phyloP scores from a whole-genome alignment of 2,888 invertebrate species.

The Suillia variegata region DNA sequence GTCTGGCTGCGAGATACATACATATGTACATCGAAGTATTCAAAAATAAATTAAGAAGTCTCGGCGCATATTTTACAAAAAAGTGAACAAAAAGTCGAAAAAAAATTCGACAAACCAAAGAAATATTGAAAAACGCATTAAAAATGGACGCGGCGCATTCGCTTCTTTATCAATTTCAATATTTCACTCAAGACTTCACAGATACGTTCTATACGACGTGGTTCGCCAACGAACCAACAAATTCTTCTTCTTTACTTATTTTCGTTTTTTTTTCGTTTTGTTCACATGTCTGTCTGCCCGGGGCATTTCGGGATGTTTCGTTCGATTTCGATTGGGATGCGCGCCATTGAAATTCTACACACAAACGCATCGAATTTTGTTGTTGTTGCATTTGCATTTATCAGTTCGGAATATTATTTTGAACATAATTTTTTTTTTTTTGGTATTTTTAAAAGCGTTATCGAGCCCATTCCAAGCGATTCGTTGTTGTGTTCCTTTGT shows the following conservation, averaged over 20 bases:
- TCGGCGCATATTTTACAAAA: conserved; percentile 45
- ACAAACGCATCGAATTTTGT: conserved; percentile 49
- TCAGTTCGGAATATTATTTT: conserved; percentile 34
- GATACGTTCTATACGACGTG: neutral
- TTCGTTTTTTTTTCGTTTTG: no score
- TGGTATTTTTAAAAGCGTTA: neutral
- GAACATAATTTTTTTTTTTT: neutral
- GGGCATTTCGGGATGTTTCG: neutral
- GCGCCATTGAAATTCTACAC: conserved; percentile 55
- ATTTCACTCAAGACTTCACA: conserved; percentile 15
- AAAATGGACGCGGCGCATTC: conserved; percentile 42
- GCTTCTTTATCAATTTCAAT: conserved; percentile 25
- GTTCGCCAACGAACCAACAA: no score
- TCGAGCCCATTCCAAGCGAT: neutral
- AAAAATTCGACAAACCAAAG: conserved; percentile 4
- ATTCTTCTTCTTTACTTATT: no score
- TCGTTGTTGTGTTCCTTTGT: neutral
- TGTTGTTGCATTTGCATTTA: conserved; percentile 51
- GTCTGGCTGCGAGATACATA: no score
- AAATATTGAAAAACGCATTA: conserved; percentile 40
- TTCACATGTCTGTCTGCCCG: no score
- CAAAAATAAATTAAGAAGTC: conserved; percentile 53
- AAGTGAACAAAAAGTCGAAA: conserved; percentile 28
- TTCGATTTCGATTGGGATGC: conserved; percentile 3
- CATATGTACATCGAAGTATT: no score